phyloP scores from a whole-genome alignment of 2,888 invertebrate genomes.

The Synergus umbraculus region DNA sequence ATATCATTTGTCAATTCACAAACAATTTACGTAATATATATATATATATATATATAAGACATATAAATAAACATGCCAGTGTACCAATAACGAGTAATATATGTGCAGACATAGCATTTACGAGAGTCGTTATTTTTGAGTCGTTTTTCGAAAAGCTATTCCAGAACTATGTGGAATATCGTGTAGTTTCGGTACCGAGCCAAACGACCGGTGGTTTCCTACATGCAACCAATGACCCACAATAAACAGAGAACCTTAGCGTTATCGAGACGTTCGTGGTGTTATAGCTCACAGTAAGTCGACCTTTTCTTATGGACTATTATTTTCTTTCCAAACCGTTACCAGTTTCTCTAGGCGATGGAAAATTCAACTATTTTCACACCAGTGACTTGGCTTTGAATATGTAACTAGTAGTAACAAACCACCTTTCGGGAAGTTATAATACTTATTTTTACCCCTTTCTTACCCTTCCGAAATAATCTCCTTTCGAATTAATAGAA shows the following conservation, averaged over 20 bases:
- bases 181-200: conserved; percentile 15
- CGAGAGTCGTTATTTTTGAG: conserved; percentile 19
- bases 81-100: conserved; percentile 19
- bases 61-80: neutral
- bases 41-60: too few species aligned
- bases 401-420: neutral
- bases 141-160: conserved; percentile 25
- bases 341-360: neutral
- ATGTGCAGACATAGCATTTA: conserved; percentile 18
- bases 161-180: conserved; percentile 13
- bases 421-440: neutral
- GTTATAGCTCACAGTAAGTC: conserved; percentile 25
- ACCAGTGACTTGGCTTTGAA: neutral
- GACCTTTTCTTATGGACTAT: neutral
- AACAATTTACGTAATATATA: too few species aligned
- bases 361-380: conserved; percentile 16
- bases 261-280: conserved; percentile 16
- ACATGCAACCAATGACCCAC: conserved; percentile 30
- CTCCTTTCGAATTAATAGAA: too few species aligned
- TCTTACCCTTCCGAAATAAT: too few species aligned
- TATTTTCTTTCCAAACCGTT: neutral
- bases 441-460: too few species aligned
- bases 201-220: conserved; percentile 22
- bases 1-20: neutral
- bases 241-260: conserved; percentile 26